phyloP scores from a whole-genome alignment of 2,888 invertebrate species.

The Drosophila subsilvestris region DNA sequence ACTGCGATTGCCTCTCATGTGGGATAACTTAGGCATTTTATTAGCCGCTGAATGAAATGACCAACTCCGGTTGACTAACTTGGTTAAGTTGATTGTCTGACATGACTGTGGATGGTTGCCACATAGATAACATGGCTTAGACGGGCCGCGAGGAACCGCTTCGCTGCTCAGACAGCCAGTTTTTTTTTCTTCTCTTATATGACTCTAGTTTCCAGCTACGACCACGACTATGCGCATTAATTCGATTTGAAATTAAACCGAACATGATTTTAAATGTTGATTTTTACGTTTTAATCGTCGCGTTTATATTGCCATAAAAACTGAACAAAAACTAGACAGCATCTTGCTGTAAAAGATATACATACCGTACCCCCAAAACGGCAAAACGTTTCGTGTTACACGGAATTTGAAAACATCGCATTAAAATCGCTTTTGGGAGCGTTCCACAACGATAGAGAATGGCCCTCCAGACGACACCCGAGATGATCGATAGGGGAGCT shows the following conservation, averaged over 20 bases:
- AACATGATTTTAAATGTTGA: conserved; percentile 81
- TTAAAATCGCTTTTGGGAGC: conserved; percentile 41
- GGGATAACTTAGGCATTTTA: conserved; percentile 78
- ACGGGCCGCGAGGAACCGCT: conserved; percentile 20
- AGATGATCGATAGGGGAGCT: conserved; percentile 49
- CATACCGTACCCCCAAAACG: conserved; percentile 3
- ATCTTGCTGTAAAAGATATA: conserved; percentile 42
- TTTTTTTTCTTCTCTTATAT: conserved; percentile 37
- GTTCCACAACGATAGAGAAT: conserved; percentile 17
- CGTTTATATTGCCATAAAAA: conserved; percentile 76
- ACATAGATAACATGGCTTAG: conserved; percentile 19
- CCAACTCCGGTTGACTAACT: conserved; percentile 76
- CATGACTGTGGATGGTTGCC: conserved; percentile 71
- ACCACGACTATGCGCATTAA: conserved; percentile 53
- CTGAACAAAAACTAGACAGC: conserved; percentile 47
- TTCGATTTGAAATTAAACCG: conserved; percentile 73
- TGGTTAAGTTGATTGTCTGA: conserved; percentile 79
- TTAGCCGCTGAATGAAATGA: conserved; percentile 79
- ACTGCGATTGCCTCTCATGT: conserved; percentile 31
- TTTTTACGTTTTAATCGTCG: conserved; percentile 80
- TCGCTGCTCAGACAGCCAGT: conserved; percentile 25
- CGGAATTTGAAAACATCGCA: conserved; percentile 46
- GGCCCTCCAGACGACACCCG: conserved; percentile 12
- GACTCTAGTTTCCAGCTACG: conserved; percentile 8
- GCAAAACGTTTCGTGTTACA: conserved; percentile 66